Percentiles rank a stretch among this genome's conserved stretches.
Evolutionary conservation across 1,140 invertebrate genomes (phyloP).

Genomic region (Cydia fagiglandana): DNA sequence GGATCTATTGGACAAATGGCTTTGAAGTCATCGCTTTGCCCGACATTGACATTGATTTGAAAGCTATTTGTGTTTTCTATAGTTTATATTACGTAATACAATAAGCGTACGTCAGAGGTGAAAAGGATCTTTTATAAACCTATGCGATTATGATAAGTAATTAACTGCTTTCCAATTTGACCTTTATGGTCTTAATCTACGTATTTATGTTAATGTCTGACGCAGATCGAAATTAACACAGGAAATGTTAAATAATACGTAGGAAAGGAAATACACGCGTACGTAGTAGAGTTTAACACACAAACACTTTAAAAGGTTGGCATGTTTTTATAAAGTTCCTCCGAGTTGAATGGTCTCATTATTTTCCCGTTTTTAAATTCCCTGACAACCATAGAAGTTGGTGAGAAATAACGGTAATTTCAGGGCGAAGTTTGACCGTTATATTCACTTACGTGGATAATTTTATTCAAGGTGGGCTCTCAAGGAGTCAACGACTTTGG

Average conservation of each 20-base stretch:
- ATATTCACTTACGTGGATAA: conserved; percentile 19
- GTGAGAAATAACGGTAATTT: not conserved
- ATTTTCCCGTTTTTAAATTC: not conserved
- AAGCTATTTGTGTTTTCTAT: conserved; percentile 22
- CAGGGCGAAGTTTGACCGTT: conserved; percentile 20
- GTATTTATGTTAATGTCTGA: conserved; percentile 23
- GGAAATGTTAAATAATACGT: conserved; percentile 20
- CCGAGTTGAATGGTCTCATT: conserved; percentile 11
- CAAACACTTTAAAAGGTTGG: not conserved
- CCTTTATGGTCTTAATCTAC: conserved; percentile 23
- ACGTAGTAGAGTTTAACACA: not conserved
- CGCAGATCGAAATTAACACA: conserved; percentile 20
- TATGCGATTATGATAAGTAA: conserved; percentile 7
- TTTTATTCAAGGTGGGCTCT: conserved; percentile 9
- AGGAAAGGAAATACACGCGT: conserved; percentile 2
- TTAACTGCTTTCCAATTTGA: conserved; percentile 25
- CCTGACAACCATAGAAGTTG: not conserved
- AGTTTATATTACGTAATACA: not conserved
- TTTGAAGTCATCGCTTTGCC: conserved; percentile 2
- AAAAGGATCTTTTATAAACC: not conserved
- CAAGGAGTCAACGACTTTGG: conserved; percentile 26
- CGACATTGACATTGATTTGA: conserved; percentile 29
- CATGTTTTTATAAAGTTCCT: not conserved
- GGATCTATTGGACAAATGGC: conserved; percentile 14
- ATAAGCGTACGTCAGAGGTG: not conserved